These are phyloP conservation scores for Solenodon paradoxus DNA, from an alignment of 2,113 vertebrate species.

Conservation along the genomic window DNA sequence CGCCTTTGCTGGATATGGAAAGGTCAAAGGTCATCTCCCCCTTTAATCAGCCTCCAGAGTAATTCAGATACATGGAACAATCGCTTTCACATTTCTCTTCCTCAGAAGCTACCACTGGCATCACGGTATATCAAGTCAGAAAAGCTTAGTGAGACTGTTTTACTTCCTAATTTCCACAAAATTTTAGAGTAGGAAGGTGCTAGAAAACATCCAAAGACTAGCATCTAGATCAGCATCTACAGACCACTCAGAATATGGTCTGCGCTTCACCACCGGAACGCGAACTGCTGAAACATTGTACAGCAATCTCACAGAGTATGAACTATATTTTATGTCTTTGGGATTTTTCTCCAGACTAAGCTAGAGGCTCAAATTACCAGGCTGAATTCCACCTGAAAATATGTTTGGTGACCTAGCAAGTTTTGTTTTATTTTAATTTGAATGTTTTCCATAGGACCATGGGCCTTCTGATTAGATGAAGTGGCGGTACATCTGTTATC, in stretches of 20 bases:
- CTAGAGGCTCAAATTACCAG: not conserved
- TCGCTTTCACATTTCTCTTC: not conserved
- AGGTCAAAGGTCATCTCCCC: not conserved
- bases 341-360: not conserved
- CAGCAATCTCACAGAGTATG: not conserved
- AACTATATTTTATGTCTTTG: not conserved
- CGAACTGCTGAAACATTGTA: not conserved
- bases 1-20: not conserved
- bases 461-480: not conserved
- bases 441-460: not conserved
- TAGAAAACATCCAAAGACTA: not conserved
- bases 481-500: not conserved
- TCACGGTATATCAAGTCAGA: not conserved
- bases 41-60: not conserved
- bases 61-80: not conserved
- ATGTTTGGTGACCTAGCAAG: not conserved
- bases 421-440: slow-evolving; percentile 1
- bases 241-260: not conserved
- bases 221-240: not conserved
- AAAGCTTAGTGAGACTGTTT: slow-evolving; percentile 7
- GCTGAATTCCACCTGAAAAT: not conserved
- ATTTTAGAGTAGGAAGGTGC: not conserved
- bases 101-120: not conserved
- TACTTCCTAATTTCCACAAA: not conserved
- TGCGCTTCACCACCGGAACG: not conserved